Base-by-base conservation (phyloP, 2,888 invertebrate genomes). In the Macaria notata region DNA sequence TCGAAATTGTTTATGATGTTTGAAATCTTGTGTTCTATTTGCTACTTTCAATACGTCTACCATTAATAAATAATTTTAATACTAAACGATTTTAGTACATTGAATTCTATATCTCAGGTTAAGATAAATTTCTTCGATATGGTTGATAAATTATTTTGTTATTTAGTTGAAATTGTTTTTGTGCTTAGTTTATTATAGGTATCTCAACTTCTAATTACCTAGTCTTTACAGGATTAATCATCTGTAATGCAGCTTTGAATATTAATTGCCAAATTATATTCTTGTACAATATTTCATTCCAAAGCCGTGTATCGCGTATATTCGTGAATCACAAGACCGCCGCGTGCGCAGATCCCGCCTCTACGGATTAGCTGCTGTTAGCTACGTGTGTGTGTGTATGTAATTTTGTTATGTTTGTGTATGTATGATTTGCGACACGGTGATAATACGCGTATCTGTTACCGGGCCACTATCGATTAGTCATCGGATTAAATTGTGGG, bases 391-490 rank as follows among this genome's bases (percentile, higher is more conserved):
- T 19, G 19, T 19, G 19, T 19, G 19, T 19, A 46, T 55, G 45
- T 52, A 39, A 38, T 56, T 51, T 29, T 30, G 29, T 54, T 45
- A 39, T 41, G 31, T 56, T 29, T 36, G 6, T 54, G 39, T 41
- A 39, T 9, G 45, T 41, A 39, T 29, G n/a, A 41, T 5, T 41
- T 9, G 8, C 9, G 33, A 30, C 5, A 19, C 44, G 9, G 31
- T 33, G 48, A 53, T 53, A 53, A 45, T 36, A 9, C 48, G 47
- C 52, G 30, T 53, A 49, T 53, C 52, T 53, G 57, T 57, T 53
- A 49, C 57, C 38, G 45, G 33, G 42, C 49, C 46, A 58, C 46
- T 49, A 58, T 49, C 42, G 49, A 58, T 58, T 54, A 49, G 42
- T 52, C 57, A 58, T 49, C 36, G 49, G 53, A 53, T 58, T 49